Base-by-base conservation (phyloP, 2,888 invertebrate genomes). In the Chouioia cunea region DNA sequence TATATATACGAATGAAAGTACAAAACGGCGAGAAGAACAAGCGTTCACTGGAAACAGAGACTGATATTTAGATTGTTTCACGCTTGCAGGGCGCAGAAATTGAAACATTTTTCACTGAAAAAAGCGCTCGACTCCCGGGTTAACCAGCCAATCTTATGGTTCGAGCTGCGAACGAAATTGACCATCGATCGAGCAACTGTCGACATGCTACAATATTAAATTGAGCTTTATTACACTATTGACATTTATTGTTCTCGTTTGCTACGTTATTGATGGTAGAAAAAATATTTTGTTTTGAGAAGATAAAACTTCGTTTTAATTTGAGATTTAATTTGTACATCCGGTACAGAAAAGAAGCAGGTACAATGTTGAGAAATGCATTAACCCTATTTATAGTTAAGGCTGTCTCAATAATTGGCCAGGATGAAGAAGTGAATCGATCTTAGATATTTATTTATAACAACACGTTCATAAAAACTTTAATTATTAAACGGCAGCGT, bases 31-130 rank as follows among this genome's bases (percentile, higher is more conserved):
- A 1, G 12, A 36, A 36, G 36, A 36, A 36, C 6, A 36, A 36
- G 36, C 36, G 36, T 12, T 36, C 10, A 12, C 4, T 6, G 36
- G 36, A 36, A 36, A 36, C 36, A 10, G 36, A 36, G 36, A 12
- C 36, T 36, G 36, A 36, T 36, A 36, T 36, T 18, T 50, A 18
- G 50, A 44, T 36, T 27, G 44, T 23, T 76, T 78, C 72, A 70
- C 48, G 68, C 54, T 52, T 59, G 58, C 65, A 75, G 77, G 43
- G 22, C n/a, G 56, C 23, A 58, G 53, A n/a, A 78, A 79, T 79
- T 78, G 78, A 78, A 79, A 78, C 76, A 78, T 81, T 81, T 82
- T 80, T 80, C 77, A 76, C 63, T 73, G 76, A 77, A 79, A 76
- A 62, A 74, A 63, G 53, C 50, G 66, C 36, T 12, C 36, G 36